These are phyloP conservation scores for Chymomyza amoena DNA, from an alignment of 2,888 invertebrate species.

Conservation along the genomic window DNA sequence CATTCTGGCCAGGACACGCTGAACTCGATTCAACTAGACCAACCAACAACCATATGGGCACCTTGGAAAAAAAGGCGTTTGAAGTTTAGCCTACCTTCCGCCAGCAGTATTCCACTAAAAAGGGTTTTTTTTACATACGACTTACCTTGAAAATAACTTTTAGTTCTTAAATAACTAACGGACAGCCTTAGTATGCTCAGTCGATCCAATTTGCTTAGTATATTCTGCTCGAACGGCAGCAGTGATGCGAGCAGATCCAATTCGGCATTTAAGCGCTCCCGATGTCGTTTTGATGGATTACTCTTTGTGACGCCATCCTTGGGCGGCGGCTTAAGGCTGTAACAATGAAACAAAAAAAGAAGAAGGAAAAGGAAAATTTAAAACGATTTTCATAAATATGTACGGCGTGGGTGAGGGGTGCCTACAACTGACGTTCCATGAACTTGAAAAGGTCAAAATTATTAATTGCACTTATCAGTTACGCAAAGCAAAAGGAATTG, in stretches of 20 bases:
- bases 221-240: constrained; percentile 98
- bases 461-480: constrained; percentile 73
- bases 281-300: constrained; percentile 98
- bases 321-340: constrained; percentile 96
- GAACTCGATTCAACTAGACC: constrained; percentile 15
- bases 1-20: constrained; percentile 4
- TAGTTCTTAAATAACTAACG: constrained; percentile 98
- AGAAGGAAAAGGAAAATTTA: constrained; percentile 30
- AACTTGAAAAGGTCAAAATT: constrained; percentile 62
- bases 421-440: constrained; percentile 43
- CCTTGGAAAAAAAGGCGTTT: constrained; percentile 9
- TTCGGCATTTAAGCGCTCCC: constrained; percentile 98
- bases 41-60: constrained; percentile 39
- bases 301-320: constrained; percentile 97
- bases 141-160: constrained; percentile 99
- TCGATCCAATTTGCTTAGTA: constrained; percentile 98
- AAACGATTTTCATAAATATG: constrained; percentile 52
- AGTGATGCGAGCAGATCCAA: constrained; percentile 97
- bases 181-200: constrained; percentile 98
- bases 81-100: constrained; percentile 8
- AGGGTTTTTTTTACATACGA: constrained; percentile 20
- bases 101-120: no score
- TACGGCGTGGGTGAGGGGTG: neutral
- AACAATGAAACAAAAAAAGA: constrained; percentile 55
- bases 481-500: constrained; percentile 21